Base-by-base conservation (phyloP, 23 tunicate species). In the Styela clava region DNA sequence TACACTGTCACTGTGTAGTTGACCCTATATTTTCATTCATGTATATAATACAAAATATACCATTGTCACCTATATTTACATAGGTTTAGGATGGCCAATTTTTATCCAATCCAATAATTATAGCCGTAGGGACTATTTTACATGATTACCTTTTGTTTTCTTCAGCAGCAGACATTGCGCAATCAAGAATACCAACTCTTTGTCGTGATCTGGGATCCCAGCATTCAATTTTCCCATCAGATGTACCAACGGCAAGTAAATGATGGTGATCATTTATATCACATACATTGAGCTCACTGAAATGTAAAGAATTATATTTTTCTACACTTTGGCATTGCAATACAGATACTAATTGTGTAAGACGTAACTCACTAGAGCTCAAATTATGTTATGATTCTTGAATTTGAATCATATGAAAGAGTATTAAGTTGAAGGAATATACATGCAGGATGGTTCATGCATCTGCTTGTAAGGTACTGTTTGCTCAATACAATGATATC, bases 121-220 rank as follows among this genome's bases (percentile, higher is more conserved):
- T n/a, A n/a, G n/a, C n/a, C n/a, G n/a, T n/a, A n/a, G n/a, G n/a
- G n/a, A n/a, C n/a, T n/a, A n/a, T n/a, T n/a, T n/a, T n/a, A n/a
- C n/a, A n/a, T n/a, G n/a, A n/a, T n/a, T 25, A 67, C 71, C 71
- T 67, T 67, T 67, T 19, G 22, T 24, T 67, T 29, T 67, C 71
- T 27, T 76, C 64, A 1, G 81, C 81, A 9, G 36, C 36, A 52
- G 51, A 16, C 64, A 64, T 26, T 25, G 83, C 44, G 62, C 88
- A 83, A 64, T 92, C 92, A 64, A 93, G 78, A 22, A 85, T 62
- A 21, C 95, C 98, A 78, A 73, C 98, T 37, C 82, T 64, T 36
- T 30, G 63, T 44, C 84, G 70, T 18, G 91, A 82, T 21, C 98
- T 71, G 16, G 95, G 98, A 69, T 94, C 98, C 95, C 95, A 94